Base-by-base conservation (phyloP, 2,797 vertebrate genomes). In the Periophthalmus magnuspinnatus region DNA sequence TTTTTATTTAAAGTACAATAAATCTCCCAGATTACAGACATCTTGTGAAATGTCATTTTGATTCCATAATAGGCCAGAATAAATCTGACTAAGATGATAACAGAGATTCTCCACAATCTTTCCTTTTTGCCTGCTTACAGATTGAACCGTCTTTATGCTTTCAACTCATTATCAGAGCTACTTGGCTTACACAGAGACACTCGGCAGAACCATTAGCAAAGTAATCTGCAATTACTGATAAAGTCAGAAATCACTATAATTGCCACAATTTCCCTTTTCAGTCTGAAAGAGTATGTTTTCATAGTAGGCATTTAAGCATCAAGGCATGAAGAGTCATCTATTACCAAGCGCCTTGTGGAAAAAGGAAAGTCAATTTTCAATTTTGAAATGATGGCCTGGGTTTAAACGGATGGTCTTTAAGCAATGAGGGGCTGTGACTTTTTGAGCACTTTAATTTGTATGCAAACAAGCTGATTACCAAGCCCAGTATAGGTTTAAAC, bases 401-500 rank as follows among this genome's bases (percentile, higher is more conserved):
- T 87, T 88, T 81, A 89, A 84, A 85, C 76, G 82, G 84, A 87
- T 84, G 87, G 78, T 83, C 83, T 89, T 84, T 84, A 81, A 86
- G 83, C 73, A 77, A 78, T 68, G 77, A 88, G 82, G 83, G 82
- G 77, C 81, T 86, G 76, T 79, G 83, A 84, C 85, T 86, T 86
- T 86, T 84, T 84, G 90, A 90, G 84, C 71, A 86, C 82, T 88
- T 89, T 85, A 82, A 92, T 90, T 89, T 91, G 87, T 88, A 90
- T 89, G 86, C 87, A 90, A 90, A 89, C 88, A 91, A 89, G 83
- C 89, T 89, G 82, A 91, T 91, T 91, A 90, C 77, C 71, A 72
- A 79, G 78, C 81, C 69, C 73, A 79, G 81, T 84, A 84, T 86
- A 90, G 87, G 81, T 85, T 90, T 86, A 86, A 90, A 89, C 54